Percentiles rank a stretch among this genome's conserved stretches.
Conservation (phyloP, 1,140 invertebrate genomes). For the Ceratosolen fusciceps region DNA sequence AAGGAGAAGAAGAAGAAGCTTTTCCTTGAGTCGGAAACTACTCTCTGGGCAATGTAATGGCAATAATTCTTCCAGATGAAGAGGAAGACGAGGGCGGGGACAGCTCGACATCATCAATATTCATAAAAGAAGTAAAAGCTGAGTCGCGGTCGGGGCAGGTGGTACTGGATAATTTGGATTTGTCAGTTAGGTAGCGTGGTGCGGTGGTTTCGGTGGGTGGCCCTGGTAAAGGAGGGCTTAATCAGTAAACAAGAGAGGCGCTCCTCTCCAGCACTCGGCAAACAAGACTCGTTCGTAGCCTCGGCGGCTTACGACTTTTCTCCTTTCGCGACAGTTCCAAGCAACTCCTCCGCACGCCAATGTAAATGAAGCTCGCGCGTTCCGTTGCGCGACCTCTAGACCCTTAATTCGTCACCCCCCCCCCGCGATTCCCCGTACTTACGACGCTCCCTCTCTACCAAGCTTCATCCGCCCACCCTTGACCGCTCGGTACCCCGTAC, state of each 20-base stretch:
- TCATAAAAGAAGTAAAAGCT: not conserved
- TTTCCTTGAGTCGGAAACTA: too few relatives aligned
- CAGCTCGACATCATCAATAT: not conserved
- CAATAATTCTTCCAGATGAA: too few relatives aligned
- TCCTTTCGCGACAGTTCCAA: not conserved
- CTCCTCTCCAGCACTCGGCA: not conserved
- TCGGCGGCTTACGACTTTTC: conserved; percentile 16
- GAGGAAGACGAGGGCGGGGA: too few relatives aligned
- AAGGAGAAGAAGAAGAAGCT: too few relatives aligned
- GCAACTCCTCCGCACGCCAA: not conserved
- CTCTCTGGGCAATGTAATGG: too few relatives aligned
- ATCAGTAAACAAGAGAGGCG: conserved; percentile 33
- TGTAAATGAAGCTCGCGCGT: conserved; percentile 37
- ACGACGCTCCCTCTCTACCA: not conserved
- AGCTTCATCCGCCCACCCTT: too few relatives aligned
- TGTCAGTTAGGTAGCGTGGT: not conserved
- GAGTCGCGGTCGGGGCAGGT: not conserved
- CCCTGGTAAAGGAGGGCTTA: too few relatives aligned
- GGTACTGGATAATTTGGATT: conserved; percentile 3
- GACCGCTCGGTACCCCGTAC: too few relatives aligned
- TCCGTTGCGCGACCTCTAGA: conserved; percentile 2
- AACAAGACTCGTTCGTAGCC: conserved; percentile 4
- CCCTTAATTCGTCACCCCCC: not conserved
- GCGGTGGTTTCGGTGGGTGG: too few relatives aligned
- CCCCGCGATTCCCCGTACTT: not conserved